phyloP scores from a whole-genome alignment of 1,140 invertebrate genomes.

The Drosophila arawakana region DNA sequence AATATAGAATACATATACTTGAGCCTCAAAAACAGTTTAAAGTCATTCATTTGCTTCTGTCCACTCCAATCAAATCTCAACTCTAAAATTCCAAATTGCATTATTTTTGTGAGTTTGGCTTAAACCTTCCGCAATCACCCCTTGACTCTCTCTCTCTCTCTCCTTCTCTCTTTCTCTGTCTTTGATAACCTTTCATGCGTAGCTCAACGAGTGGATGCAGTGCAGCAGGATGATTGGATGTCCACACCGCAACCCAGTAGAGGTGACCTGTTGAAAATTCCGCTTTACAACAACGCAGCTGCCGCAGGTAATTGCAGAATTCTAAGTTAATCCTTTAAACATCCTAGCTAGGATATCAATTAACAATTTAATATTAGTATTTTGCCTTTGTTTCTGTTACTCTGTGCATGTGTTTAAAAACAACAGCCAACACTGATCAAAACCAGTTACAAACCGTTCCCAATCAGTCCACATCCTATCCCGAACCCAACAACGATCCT shows the following conservation, averaged over 20 bases:
- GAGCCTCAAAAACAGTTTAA: slow-evolving; percentile 2
- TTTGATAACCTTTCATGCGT: slow-evolving; percentile 17
- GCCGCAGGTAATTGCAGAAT: slow-evolving; percentile 66
- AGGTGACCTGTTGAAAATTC: slow-evolving; percentile 46
- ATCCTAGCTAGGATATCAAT: slow-evolving; percentile 42
- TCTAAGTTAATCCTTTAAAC: slow-evolving; percentile 3
- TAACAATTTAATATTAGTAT: slow-evolving; percentile 78
- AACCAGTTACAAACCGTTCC: not conserved
- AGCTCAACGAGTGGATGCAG: not conserved
- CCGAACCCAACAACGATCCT: slow-evolving; percentile 7
- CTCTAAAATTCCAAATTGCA: slow-evolving; percentile 41
- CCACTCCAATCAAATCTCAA: not conserved
- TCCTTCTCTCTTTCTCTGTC: slow-evolving; percentile 25
- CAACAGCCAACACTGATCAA: slow-evolving; percentile 59
- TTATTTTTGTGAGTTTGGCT: slow-evolving; percentile 43
- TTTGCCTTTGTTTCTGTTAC: slow-evolving; percentile 81
- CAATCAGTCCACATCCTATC: slow-evolving; percentile 16
- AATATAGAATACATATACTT: slow-evolving; percentile 31
- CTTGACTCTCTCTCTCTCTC: slow-evolving; percentile 32
- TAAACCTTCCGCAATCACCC: slow-evolving; percentile 26
- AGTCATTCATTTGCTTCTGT: slow-evolving; percentile 15
- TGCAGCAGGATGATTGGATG: slow-evolving; percentile 54
- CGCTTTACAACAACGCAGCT: slow-evolving; percentile 48
- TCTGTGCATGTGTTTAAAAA: slow-evolving; percentile 80
- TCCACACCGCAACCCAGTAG: slow-evolving; percentile 56